Evolutionary conservation across 2,888 invertebrate species (phyloP).

Genomic region (Drepanosiphum platanoidis): DNA sequence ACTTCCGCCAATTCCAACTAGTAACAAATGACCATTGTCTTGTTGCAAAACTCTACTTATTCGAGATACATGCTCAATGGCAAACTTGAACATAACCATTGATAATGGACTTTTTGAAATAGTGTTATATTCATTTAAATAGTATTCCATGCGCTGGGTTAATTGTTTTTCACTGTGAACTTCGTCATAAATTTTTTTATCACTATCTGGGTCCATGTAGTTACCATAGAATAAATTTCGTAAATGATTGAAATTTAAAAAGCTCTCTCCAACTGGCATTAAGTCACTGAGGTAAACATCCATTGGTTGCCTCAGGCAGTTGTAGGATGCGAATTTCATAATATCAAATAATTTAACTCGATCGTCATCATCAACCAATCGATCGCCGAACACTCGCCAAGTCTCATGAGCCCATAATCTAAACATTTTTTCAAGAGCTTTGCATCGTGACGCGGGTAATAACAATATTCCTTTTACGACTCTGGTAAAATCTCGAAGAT

Average conservation of each 20-base stretch:
- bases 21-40: conserved; percentile 82
- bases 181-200: conserved; percentile 89
- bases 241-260: conserved; percentile 75
- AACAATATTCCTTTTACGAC: conserved; percentile 87
- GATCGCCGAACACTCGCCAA: conserved; percentile 91
- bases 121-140: conserved; percentile 84
- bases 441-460: conserved; percentile 73
- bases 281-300: conserved; percentile 79
- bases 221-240: conserved; percentile 90
- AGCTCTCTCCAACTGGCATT: conserved; percentile 72
- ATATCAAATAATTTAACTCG: conserved; percentile 77
- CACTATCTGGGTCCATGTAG: conserved; percentile 88
- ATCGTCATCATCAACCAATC: conserved; percentile 76
- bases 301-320: conserved; percentile 76
- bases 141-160: conserved; percentile 87
- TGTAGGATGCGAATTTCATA: conserved; percentile 76
- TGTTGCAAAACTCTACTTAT: conserved; percentile 82
- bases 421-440: conserved; percentile 83
- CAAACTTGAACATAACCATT: conserved; percentile 91
- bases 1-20: conserved; percentile 93
- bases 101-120: conserved; percentile 86
- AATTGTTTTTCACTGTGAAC: conserved; percentile 73
- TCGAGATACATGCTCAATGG: conserved; percentile 90
- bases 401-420: conserved; percentile 93
- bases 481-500: conserved; percentile 88